phyloP scores from a whole-genome alignment of 1,140 invertebrate genomes.

The Bombus huntii region DNA sequence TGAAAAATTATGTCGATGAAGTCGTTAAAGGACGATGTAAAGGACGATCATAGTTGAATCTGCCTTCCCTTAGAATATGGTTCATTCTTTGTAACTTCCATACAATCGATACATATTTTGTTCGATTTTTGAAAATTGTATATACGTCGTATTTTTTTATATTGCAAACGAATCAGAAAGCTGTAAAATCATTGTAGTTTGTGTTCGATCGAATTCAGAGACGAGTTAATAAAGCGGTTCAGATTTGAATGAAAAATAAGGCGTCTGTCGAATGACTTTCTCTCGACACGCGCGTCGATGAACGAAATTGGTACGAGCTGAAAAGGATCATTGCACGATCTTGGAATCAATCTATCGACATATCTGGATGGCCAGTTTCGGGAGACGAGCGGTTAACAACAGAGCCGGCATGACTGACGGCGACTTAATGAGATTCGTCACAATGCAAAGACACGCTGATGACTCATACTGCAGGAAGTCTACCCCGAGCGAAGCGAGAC shows the following conservation, averaged over 20 bases:
- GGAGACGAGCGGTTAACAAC: slow-evolving; percentile 26
- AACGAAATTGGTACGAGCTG: slow-evolving; percentile 21
- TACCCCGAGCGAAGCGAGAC: slow-evolving; percentile 20
- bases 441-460: slow-evolving; percentile 37
- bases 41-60: background rate
- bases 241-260: background rate
- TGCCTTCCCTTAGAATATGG: background rate
- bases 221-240: background rate
- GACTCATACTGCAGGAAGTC: slow-evolving; percentile 53
- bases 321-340: slow-evolving; percentile 1
- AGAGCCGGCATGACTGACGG: slow-evolving; percentile 25
- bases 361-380: slow-evolving; percentile 32
- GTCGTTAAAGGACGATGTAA: background rate
- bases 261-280: slow-evolving; percentile 18
- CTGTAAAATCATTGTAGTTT: background rate
- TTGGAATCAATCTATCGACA: slow-evolving; percentile 18
- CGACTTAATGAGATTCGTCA: slow-evolving; percentile 52
- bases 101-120: background rate
- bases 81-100: no score
- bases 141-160: background rate
- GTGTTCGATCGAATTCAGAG: background rate
- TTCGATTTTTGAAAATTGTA: no score
- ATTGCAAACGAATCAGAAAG: background rate
- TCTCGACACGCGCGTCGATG: slow-evolving; percentile 1
- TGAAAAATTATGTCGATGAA: background rate